Evolutionary conservation across 2,797 vertebrate genomes (phyloP).

Genomic region (Sebastes melanostomus): DNA sequence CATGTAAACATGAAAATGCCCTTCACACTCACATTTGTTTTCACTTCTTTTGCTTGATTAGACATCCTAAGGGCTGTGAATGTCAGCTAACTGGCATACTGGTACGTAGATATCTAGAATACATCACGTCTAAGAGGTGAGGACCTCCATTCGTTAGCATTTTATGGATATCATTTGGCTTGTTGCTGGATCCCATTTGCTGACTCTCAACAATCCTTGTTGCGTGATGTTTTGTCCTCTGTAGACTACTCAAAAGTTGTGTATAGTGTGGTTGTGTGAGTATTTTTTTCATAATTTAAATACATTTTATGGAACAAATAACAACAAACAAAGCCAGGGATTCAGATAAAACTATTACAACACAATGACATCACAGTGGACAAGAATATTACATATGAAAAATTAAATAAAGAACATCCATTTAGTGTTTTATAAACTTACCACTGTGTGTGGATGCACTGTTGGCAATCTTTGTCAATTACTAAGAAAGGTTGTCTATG

Average conservation of each 20-base stretch:
- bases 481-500: neutral
- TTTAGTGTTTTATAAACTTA: neutral
- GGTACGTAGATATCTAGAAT: neutral
- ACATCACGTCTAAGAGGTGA: neutral
- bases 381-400: neutral
- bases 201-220: neutral
- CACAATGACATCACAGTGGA: neutral
- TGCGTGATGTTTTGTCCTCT: neutral
- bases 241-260: neutral
- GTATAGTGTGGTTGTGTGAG: neutral
- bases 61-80: neutral
- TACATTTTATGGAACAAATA: neutral
- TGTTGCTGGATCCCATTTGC: neutral
- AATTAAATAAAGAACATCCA: neutral
- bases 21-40: neutral
- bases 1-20: neutral
- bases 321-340: neutral
- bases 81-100: neutral
- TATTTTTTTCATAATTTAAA: no score
- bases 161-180: neutral
- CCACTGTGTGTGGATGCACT: neutral
- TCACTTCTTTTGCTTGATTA: neutral
- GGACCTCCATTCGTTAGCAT: neutral
- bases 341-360: neutral
- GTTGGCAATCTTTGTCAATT: neutral